phyloP scores from a whole-genome alignment of 2,797 vertebrate genomes.

The Molossus molossus region DNA sequence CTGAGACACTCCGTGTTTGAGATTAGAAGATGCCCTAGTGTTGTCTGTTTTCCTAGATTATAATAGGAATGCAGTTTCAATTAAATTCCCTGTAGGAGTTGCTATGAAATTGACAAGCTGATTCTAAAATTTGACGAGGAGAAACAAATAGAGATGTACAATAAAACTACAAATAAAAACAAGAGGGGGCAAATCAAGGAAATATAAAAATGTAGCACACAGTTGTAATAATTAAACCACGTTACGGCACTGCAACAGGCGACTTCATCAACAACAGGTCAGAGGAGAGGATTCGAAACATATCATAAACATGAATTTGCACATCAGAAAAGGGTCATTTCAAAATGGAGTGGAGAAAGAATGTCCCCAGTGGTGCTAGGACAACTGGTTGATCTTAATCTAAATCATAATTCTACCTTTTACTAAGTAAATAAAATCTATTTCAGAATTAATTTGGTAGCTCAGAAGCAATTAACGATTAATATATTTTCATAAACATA shows the following conservation, averaged over 20 bases:
- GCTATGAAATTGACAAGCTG: not conserved
- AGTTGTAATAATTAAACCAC: not conserved
- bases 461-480: not conserved
- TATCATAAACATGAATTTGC: not conserved
- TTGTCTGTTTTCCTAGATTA: not conserved
- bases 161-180: not conserved
- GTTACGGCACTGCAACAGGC: not conserved
- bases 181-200: not conserved
- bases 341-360: not conserved
- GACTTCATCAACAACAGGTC: not conserved
- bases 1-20: not conserved
- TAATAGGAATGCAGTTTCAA: not conserved
- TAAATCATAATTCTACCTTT: not conserved
- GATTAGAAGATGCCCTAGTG: not conserved
- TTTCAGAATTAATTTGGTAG: not conserved
- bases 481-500: not conserved
- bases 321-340: not conserved
- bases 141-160: not conserved
- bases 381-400: not conserved
- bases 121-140: conserved; percentile 7
- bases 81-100: not conserved
- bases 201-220: not conserved
- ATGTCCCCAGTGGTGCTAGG: not conserved
- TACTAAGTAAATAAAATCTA: not conserved
- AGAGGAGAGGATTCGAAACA: not conserved